phyloP scores from a whole-genome alignment of 2,797 vertebrate genomes.

The Morelia viridis region DNA sequence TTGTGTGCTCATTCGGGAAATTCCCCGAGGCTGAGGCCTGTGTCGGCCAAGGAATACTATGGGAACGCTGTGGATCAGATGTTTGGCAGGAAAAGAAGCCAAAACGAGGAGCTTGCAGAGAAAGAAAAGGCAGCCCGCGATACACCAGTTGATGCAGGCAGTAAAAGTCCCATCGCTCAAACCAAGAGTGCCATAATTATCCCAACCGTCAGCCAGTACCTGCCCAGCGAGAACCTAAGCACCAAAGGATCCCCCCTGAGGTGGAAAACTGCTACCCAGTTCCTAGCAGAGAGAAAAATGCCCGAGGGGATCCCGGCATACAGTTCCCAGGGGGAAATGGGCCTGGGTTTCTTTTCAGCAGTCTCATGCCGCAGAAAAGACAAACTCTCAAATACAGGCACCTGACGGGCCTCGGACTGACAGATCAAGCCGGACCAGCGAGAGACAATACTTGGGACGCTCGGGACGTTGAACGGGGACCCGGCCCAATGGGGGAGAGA shows the following conservation, averaged over 20 bases:
- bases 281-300: neutral
- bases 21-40: neutral
- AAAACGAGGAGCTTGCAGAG: rapidly evolving
- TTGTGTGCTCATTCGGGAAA: neutral
- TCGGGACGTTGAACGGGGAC: neutral
- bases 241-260: neutral
- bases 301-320: neutral
- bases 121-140: neutral
- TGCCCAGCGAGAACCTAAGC: neutral
- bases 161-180: neutral
- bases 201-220: constrained; percentile 15
- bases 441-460: neutral
- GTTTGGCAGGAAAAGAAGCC: neutral
- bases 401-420: neutral
- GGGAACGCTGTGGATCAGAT: no score
- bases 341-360: rapidly evolving
- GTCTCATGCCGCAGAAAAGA: rapidly evolving
- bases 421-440: neutral
- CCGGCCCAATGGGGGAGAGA: neutral
- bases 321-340: neutral
- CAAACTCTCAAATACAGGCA: neutral
- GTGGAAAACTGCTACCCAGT: neutral
- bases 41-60: neutral
- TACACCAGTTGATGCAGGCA: neutral
- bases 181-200: neutral